Evolutionary conservation across 92 coral and sea anemone genomes (phyloP).

Genomic region (Zoanthus solanderi): DNA sequence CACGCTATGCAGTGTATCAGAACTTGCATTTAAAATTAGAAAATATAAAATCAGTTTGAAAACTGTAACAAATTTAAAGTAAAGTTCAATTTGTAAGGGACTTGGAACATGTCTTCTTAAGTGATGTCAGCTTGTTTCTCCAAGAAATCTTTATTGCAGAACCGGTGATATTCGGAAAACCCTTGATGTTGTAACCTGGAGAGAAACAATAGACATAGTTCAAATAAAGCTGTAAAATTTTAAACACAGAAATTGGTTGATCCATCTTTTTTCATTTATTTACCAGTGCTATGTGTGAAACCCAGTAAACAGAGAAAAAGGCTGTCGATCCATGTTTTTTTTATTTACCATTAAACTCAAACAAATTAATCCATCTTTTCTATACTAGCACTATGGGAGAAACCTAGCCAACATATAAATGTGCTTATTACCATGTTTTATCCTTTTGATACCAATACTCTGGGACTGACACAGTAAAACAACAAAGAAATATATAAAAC

Average conservation of each 20-base stretch:
- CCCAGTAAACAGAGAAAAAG: not conserved
- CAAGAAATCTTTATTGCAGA: not conserved
- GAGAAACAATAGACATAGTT: constrained; percentile 8
- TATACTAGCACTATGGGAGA: too few species aligned
- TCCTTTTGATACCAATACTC: not conserved
- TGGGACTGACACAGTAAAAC: too few species aligned
- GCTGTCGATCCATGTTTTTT: too few species aligned
- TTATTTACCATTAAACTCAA: not conserved
- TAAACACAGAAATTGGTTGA: not conserved
- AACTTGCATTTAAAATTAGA: too few species aligned
- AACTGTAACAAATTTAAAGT: too few species aligned
- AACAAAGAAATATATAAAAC: too few species aligned
- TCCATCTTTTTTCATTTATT: not conserved
- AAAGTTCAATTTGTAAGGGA: not conserved
- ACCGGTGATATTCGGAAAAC: not conserved
- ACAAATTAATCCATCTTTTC: not conserved
- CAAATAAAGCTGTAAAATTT: not conserved
- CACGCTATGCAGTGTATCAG: too few species aligned
- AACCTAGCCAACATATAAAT: too few species aligned
- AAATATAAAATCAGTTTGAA: too few species aligned
- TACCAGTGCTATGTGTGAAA: not conserved
- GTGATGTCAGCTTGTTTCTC: not conserved
- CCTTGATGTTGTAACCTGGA: constrained; percentile 2
- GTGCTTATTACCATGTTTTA: too few species aligned
- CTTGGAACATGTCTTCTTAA: not conserved